Percentiles rank a stretch among this genome's conserved stretches.
These are phyloP conservation scores for Oscheius sp. DNA, from an alignment of 2,888 invertebrate species.

Conservation along the genomic window DNA sequence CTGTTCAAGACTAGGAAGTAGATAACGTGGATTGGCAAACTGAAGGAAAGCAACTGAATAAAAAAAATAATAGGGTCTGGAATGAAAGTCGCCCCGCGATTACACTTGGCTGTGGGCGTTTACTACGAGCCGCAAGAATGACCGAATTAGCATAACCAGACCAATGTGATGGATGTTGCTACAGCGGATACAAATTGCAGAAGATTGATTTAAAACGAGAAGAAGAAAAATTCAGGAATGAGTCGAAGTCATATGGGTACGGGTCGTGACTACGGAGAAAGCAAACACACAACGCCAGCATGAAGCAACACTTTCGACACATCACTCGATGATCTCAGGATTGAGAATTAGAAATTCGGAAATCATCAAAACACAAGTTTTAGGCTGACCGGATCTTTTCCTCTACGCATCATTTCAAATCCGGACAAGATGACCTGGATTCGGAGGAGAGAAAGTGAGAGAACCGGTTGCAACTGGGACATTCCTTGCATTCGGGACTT, in stretches of 20 bases:
- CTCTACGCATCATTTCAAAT: conserved; percentile 15
- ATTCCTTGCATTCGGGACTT: background rate
- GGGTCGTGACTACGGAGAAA: conserved; percentile 35
- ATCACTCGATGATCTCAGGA: conserved; percentile 13
- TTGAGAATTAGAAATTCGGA: background rate
- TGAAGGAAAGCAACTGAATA: background rate
- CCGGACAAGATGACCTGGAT: conserved; percentile 30
- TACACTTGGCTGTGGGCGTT: conserved; percentile 29
- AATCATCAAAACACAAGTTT: background rate
- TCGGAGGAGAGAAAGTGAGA: conserved; percentile 25
- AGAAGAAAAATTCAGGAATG: conserved; percentile 15
- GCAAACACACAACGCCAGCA: conserved; percentile 34
- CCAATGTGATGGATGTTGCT: background rate
- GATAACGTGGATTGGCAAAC: background rate
- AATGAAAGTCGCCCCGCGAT: conserved; percentile 21
- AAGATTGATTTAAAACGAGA: background rate
- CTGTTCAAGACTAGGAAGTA: background rate
- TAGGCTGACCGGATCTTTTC: background rate
- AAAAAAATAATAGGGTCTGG: conserved; percentile 4
- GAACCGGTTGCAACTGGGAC: conserved; percentile 34
- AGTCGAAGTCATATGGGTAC: conserved; percentile 27
- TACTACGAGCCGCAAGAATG: conserved; percentile 28
- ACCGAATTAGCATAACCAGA: conserved; percentile 33
- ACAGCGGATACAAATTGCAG: background rate
- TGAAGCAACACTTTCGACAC: conserved; percentile 26